Base-by-base conservation (phyloP, 2,888 invertebrate species). In the Hylaea fasciaria region DNA sequence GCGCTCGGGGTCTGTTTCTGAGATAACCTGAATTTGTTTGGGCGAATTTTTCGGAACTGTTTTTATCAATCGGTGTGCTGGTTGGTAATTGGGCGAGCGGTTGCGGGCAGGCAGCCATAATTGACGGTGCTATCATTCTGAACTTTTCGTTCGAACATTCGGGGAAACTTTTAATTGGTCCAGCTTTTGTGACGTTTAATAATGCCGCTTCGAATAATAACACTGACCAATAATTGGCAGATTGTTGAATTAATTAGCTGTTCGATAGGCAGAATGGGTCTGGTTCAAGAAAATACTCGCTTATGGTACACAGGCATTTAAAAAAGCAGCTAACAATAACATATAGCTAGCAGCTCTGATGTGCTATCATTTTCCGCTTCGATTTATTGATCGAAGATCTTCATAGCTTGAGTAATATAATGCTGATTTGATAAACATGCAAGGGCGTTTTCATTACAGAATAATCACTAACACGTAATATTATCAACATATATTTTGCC, bases 101-200 rank as follows among this genome's bases (percentile, higher is more conserved):
- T 74, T 79, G 82, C 83, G 81, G 76, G 74, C 81, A 76, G 81
- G 75, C 83, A 76, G 81, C 81, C 83, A 87, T 89, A 89, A 90
- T 89, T 87, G 87, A 87, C 88, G 86, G 85, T 87, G 89, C 85
- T 89, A 89, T 90, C 90, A 87, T 90, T 87, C 86, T 90, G 85
- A 82, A 86, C 86, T 87, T 84, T 86, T 87, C 82, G 84, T 79
- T 81, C 74, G 86, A 85, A 86, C 85, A 86, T 92, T 91, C 91
- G 88, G 85, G 88, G 90, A 91, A 92, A 91, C 82, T 89, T 83
- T 91, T 92, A 91, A 92, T 91, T 92, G 91, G 91, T 87, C 80
- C 85, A 87, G 86, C 61, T 62, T 90, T 90, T 90, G 89, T 88
- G 86, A 87, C 84, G 83, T 85, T 75, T 83, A 85, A 86, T 89